These are phyloP conservation scores for Meriones unguiculatus DNA, from an alignment of 2,113 vertebrate species.

Conservation along the genomic window DNA sequence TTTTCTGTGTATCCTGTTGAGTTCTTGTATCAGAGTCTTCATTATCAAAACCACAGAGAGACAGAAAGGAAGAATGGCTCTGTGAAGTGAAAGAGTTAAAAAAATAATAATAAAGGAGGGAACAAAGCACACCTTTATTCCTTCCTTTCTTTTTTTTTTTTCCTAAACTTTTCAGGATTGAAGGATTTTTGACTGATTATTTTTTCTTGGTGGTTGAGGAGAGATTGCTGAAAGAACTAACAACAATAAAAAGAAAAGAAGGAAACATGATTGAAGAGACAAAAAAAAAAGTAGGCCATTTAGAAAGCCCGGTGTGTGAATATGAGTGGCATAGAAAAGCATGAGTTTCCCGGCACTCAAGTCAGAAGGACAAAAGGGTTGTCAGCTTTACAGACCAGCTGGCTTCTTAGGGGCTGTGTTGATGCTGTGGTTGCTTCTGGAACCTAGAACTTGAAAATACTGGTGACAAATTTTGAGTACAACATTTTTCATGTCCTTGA, in stretches of 20 bases:
- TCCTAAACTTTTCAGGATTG: background rate
- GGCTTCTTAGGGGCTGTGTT: background rate
- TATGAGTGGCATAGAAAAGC: background rate
- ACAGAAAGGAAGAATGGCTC: background rate
- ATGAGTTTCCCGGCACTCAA: background rate
- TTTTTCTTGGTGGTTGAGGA: background rate
- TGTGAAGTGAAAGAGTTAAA: background rate
- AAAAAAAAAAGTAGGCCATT: background rate
- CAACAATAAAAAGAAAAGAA: background rate
- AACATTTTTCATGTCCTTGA: background rate
- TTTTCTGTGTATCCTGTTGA: background rate
- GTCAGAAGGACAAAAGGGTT: background rate
- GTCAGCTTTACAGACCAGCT: accelerated
- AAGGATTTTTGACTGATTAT: background rate
- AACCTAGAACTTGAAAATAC: background rate
- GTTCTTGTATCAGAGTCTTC: background rate
- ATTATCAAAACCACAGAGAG: background rate
- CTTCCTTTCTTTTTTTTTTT: background rate
- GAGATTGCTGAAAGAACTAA: background rate
- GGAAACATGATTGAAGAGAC: background rate
- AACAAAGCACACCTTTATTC: background rate
- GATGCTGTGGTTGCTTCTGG: background rate
- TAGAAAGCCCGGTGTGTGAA: background rate
- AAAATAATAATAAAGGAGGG: background rate
- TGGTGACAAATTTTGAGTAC: background rate